Evolutionary conservation across 2,113 vertebrate species (phyloP).

Genomic region (Apteryx owenii): DNA sequence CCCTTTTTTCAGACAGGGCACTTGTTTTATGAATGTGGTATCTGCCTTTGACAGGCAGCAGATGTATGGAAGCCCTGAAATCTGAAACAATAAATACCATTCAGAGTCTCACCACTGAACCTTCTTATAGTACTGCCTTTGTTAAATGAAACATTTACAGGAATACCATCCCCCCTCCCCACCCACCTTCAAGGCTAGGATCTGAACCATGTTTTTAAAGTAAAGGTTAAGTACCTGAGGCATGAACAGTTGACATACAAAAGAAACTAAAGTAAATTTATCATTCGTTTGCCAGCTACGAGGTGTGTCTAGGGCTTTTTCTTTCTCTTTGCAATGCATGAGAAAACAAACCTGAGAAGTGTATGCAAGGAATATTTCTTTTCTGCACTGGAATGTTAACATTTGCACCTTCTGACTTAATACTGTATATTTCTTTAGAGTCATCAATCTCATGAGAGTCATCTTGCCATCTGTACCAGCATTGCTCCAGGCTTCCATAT

Average conservation of each 20-base stretch:
- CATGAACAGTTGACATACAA: conserved; percentile 76
- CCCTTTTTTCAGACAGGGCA: conserved; percentile 73
- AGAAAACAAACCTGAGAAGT: conserved; percentile 74
- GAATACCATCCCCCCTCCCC: conserved; percentile 74
- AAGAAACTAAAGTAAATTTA: conserved; percentile 76
- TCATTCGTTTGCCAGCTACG: conserved; percentile 67
- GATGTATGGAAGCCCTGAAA: conserved; percentile 86
- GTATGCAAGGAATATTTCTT: conserved; percentile 75
- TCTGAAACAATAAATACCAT: conserved; percentile 93
- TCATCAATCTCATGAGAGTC: conserved; percentile 81
- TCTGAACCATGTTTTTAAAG: conserved; percentile 77
- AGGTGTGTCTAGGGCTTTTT: conserved; percentile 64
- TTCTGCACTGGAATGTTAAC: conserved; percentile 77
- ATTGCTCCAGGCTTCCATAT: conserved; percentile 79
- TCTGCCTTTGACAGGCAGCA: conserved; percentile 91
- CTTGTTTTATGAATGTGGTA: conserved; percentile 84
- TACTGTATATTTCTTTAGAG: conserved; percentile 80
- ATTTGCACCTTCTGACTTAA: conserved; percentile 82
- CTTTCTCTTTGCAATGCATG: conserved; percentile 68
- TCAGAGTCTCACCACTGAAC: conserved; percentile 74
- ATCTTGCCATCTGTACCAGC: conserved; percentile 78
- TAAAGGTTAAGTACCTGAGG: conserved; percentile 81
- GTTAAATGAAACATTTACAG: conserved; percentile 87
- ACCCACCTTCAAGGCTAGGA: conserved; percentile 55
- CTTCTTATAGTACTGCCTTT: conserved; percentile 83